Evolutionary conservation across 2,888 invertebrate species (phyloP), one percentile per base, ranked within the genome.

Genomic region (Osmoderma eremita): DNA sequence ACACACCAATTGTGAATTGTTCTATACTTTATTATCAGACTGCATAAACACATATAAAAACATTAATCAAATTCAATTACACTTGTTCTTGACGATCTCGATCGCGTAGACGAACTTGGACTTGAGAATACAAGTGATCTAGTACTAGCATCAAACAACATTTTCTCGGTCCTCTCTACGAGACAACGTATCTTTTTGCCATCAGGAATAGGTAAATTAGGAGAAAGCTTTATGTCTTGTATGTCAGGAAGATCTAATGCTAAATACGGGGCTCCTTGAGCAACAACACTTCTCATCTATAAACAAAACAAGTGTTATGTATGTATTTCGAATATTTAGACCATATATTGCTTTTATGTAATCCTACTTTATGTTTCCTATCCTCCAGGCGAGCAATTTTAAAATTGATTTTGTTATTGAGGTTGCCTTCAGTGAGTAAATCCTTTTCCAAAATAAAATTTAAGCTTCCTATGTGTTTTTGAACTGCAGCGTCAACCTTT

Each of bases 221-320:
- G 68, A 2, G 80, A 76, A 42, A 84, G 73, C 66, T 83, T 79
- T 0, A 85, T 78, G 1, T 84, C 84, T 12, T 83, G 79, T 41
- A 86, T 83, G 8, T 85, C 84, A 67, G 81, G 79, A 36, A 86
- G 81, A 67, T 82, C 83, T 67, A 88, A 76, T 0, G 87, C 86
- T 49, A 88, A 78, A 77, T 87, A 87, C 0, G 89, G 88, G 0
- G 88, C 88, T 0, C 88, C 86, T 49, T 83, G 80, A 3, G 80
- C 81, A 1, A 88, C 86, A 13, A 85, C 83, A 15, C 80, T 77
- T n/a, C 78, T 75, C 84, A 87, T 86, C 86, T 88, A 75, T 8
- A 76, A 77, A 67, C 42, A 36, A 41, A 61, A 63, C 12, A 42
- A 18, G 17, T 24, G 13, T 63, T 3, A 20, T 41, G 13, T 4